Conservation (phyloP, 2,888 invertebrate species). For the Dynastes hyllus region DNA sequence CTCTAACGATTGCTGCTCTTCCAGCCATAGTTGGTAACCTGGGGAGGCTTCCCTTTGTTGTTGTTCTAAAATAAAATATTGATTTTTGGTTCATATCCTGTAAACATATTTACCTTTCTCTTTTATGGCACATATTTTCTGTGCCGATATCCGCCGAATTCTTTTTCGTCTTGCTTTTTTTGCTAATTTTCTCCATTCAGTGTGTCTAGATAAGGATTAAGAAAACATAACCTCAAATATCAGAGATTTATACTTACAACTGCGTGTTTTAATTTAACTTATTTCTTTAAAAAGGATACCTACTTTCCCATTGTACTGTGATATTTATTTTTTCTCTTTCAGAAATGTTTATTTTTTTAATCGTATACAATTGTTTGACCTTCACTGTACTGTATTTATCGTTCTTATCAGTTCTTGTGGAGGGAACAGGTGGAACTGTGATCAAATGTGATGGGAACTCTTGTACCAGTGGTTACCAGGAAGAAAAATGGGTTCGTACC, state of each 20-base stretch:
- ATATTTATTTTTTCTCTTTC: background rate
- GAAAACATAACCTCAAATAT: conserved; percentile 64
- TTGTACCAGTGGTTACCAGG: too few relatives aligned
- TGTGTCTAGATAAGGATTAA: conserved; percentile 74
- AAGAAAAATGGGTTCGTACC: too few relatives aligned
- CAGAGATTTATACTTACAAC: conserved; percentile 52
- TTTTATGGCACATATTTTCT: conserved; percentile 72
- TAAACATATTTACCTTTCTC: conserved; percentile 66
- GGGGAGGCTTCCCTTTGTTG: conserved; percentile 69
- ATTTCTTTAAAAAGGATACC: conserved; percentile 68
- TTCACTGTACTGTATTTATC: too few relatives aligned
- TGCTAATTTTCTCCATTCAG: conserved; percentile 82
- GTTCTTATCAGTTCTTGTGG: too few relatives aligned
- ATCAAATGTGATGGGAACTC: too few relatives aligned
- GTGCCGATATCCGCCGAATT: conserved; percentile 77
- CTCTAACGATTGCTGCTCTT: conserved; percentile 74
- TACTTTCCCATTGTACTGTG: conserved; percentile 66
- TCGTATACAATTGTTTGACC: background rate
- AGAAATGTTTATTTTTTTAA: background rate
- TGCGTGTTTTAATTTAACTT: conserved; percentile 5
- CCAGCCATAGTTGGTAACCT: conserved; percentile 73
- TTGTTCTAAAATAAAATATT: conserved; percentile 66
- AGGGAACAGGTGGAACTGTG: too few relatives aligned
- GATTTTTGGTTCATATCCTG: background rate
- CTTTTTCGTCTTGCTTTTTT: conserved; percentile 83